These are phyloP conservation scores for Piliocolobus tephrosceles DNA, from an alignment of 2,113 vertebrate genomes.

Conservation along the genomic window DNA sequence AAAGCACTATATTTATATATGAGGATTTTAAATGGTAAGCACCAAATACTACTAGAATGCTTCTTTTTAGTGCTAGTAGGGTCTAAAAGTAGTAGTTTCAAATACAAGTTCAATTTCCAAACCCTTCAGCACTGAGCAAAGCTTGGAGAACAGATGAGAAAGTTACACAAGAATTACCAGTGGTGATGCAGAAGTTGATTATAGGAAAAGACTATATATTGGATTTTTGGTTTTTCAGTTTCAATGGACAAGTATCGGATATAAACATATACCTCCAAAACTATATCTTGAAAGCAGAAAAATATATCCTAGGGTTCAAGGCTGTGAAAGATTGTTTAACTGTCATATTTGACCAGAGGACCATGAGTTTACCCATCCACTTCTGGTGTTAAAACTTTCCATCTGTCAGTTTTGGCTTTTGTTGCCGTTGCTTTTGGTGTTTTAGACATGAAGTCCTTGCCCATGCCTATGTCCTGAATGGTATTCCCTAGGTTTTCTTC, in stretches of 20 bases:
- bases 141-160: background rate
- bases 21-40: background rate
- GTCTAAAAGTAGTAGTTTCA: background rate
- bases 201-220: background rate
- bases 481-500: no score
- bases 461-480: no score
- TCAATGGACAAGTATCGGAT: background rate
- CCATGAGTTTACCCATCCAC: background rate
- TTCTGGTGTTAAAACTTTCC: background rate
- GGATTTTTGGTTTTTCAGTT: background rate
- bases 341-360: background rate
- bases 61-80: rapidly evolving
- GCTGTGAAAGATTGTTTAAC: background rate
- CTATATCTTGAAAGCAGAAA: background rate
- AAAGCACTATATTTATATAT: background rate
- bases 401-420: no score
- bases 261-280: background rate
- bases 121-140: background rate
- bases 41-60: background rate
- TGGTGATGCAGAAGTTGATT: background rate
- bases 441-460: no score
- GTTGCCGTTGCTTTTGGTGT: no score
- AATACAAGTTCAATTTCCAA: background rate
- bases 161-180: background rate
- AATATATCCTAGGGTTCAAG: background rate